Conservation (phyloP, 1,140 invertebrate species). For the Drosophila chauvacae region DNA sequence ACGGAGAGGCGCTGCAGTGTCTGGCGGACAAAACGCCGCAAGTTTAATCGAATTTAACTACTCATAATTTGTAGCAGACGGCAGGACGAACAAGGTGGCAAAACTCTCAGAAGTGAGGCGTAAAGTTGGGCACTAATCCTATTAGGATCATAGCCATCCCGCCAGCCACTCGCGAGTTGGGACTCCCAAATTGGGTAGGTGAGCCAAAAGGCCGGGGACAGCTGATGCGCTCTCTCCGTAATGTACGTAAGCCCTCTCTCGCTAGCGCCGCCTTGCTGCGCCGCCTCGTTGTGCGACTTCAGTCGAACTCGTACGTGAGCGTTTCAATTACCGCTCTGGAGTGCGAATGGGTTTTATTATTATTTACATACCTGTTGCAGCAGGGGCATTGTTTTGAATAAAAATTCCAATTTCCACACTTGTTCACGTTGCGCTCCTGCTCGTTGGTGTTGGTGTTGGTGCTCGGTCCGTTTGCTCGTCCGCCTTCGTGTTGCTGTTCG, state of each 20-base stretch:
- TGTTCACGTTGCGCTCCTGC: constrained; percentile 56
- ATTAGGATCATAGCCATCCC: constrained; percentile 73
- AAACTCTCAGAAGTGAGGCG: constrained; percentile 38
- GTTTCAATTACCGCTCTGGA: constrained; percentile 74
- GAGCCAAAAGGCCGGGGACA: constrained; percentile 28
- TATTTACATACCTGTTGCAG: constrained; percentile 85
- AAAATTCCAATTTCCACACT: constrained; percentile 85
- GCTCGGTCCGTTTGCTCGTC: constrained; percentile 28
- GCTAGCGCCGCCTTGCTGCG: background rate
- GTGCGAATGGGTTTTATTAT: constrained; percentile 83
- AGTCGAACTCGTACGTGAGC: constrained; percentile 68
- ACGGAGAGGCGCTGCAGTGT: constrained; percentile 25
- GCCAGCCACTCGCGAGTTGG: constrained; percentile 22
- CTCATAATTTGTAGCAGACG: constrained; percentile 83
- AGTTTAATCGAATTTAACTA: constrained; percentile 84
- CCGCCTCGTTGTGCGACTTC: constrained; percentile 21
- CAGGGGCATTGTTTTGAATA: constrained; percentile 84
- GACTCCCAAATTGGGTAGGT: constrained; percentile 35
- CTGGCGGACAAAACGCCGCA: constrained; percentile 65
- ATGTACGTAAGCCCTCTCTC: constrained; percentile 12
- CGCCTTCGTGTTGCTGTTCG: constrained; percentile 48
- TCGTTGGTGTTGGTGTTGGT: constrained; percentile 15
- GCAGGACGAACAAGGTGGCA: constrained; percentile 33
- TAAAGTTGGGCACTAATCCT: constrained; percentile 83
- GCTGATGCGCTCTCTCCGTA: constrained; percentile 50